Evolutionary conservation across 2,113 vertebrate species (phyloP), one percentile per base, ranked within the genome.

Genomic region (Phrynocephalus versicolor): DNA sequence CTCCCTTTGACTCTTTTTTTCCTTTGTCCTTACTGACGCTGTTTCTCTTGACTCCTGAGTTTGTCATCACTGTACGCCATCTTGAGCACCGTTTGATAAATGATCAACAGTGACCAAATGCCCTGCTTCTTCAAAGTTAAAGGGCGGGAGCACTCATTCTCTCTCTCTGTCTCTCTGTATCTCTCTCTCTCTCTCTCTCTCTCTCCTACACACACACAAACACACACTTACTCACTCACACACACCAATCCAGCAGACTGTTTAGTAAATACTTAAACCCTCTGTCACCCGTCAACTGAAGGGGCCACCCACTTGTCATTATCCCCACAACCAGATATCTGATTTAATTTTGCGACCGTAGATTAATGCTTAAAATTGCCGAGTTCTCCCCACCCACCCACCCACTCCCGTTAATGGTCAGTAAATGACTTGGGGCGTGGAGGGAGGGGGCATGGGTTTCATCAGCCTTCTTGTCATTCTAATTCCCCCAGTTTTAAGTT

Each of bases 401-500:
- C 2, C 23, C 41, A 12, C 2, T 39, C 10, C 91, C 83, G 64
- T 90, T 94, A 94, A 94, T 92, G 90, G 93, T 92, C 91, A 90
- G 90, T 92, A 92, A 95, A 89, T 90, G 88, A 91, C 92, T 88
- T 3, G 1, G 78, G 39, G 60, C 72, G 60, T 62, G 55, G 25
- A 57, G 82, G 55, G 81, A 19, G 0, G 84, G 86, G 90, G 86
- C 84, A 86, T 88, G 80, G 90, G 93, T 92, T 94, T 92, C 91
- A 93, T 95, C 94, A 89, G 89, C 92, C 94, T 94, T 89, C 79
- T 87, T 85, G 81, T 88, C 90, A 62, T 95, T 93, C 91, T 96
- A 94, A 94, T 96, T 94, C 94, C 96, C 93, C 90, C 89, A 85
- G 86, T 95, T 96, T 95, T 94, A 95, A 93, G 92, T 95, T 95